Evolutionary conservation across 37 sponge, comb jelly and placozoan genomes (phyloP).

Genomic region (Halisarca cf. caerulea): DNA sequence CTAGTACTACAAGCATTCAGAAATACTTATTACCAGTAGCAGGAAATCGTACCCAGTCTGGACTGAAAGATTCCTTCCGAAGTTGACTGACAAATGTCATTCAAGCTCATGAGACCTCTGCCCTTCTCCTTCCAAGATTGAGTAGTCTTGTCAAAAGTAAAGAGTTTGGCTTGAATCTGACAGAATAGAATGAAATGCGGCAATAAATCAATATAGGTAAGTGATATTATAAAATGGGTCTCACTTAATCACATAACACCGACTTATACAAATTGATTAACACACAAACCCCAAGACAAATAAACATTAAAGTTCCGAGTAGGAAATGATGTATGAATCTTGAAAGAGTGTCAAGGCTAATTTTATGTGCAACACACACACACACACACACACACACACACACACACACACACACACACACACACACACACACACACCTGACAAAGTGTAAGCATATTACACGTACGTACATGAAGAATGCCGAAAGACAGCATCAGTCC

Average conservation of each 20-base stretch:
- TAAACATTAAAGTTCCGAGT: too few relatives aligned
- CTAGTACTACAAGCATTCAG: too few relatives aligned
- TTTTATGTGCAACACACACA: too few relatives aligned
- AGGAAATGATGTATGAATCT: too few relatives aligned
- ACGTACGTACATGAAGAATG: too few relatives aligned
- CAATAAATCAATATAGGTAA: too few relatives aligned
- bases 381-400: not conserved
- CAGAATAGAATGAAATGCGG: not conserved
- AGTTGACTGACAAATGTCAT: slow-evolving; percentile 50
- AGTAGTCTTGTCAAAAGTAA: slow-evolving; percentile 48
- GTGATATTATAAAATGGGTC: too few relatives aligned
- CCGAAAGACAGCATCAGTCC: too few relatives aligned
- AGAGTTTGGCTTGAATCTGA: slow-evolving; percentile 55
- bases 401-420: slow-evolving; percentile 24
- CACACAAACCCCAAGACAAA: not conserved
- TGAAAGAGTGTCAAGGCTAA: too few relatives aligned
- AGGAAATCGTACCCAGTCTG: slow-evolving; percentile 54
- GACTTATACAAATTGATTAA: not conserved
- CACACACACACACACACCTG: slow-evolving; percentile 7
- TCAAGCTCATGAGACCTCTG: slow-evolving; percentile 61
- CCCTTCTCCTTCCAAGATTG: slow-evolving; percentile 76
- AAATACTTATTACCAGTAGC: too few relatives aligned
- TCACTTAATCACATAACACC: not conserved
- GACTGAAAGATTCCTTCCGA: slow-evolving; percentile 68
- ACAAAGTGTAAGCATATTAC: too few relatives aligned